These are phyloP conservation scores for Phenganax stokvisi DNA, from an alignment of 92 coral and sea anemone species.

Conservation along the genomic window DNA sequence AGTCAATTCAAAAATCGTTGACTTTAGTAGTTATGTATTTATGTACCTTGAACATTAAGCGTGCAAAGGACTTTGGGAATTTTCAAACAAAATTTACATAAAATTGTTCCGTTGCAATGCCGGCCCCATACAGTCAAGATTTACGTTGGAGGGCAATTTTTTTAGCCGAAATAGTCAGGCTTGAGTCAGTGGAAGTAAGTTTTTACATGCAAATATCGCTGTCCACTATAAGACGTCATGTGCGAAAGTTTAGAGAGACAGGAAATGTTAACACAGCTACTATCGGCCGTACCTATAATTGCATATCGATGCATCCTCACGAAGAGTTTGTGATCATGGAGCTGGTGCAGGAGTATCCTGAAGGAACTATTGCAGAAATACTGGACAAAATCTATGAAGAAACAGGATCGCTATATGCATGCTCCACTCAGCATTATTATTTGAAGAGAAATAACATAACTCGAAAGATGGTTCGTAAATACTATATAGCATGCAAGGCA, in stretches of 20 bases:
- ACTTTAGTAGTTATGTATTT: neutral
- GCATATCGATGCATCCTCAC: constrained; percentile 39
- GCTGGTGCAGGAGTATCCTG: constrained; percentile 45
- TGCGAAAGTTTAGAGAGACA: neutral
- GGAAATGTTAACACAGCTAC: neutral
- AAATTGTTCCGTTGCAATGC: neutral
- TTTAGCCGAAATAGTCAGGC: neutral
- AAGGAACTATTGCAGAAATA: constrained; percentile 45
- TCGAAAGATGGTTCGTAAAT: no score
- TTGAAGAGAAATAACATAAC: no score
- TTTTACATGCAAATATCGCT: neutral
- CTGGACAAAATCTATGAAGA: constrained; percentile 33
- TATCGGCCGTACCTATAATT: no score
- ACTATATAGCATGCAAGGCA: constrained; percentile 20
- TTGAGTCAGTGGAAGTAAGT: neutral
- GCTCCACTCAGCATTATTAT: constrained; percentile 42
- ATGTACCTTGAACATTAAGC: neutral
- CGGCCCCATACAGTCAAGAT: neutral
- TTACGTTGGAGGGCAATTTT: no score
- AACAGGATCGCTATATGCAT: constrained; percentile 42
- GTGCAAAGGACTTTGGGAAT: neutral
- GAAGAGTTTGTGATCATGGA: constrained; percentile 46
- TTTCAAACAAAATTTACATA: neutral
- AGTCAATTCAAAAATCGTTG: neutral
- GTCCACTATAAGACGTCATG: neutral